These are phyloP conservation scores for Netelia fuscicornis DNA, from an alignment of 2,888 invertebrate species.

Conservation along the genomic window DNA sequence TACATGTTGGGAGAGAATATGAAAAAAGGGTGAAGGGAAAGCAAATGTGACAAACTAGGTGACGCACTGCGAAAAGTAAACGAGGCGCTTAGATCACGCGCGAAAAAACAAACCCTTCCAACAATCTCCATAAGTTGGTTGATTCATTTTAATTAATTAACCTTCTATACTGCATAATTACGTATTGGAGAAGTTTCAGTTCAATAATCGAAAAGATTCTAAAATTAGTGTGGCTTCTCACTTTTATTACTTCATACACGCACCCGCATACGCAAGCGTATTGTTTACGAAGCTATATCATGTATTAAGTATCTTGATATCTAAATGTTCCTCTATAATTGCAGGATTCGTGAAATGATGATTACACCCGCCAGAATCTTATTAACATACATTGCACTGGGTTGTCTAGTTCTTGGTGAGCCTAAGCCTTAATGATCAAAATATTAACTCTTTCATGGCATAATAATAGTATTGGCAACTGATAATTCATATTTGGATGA, in stretches of 20 bases:
- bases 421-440: neutral
- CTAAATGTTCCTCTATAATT: neutral
- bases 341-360: slow-evolving; percentile 37
- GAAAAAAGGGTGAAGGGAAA: too few relatives aligned
- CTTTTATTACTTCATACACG: neutral
- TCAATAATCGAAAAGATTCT: neutral
- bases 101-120: neutral
- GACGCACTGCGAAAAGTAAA: too few relatives aligned
- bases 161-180: neutral
- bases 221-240: neutral
- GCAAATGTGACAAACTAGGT: too few relatives aligned
- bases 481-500: neutral
- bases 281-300: neutral
- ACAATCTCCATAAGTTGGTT: neutral
- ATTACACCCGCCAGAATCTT: neutral
- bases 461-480: too few relatives aligned
- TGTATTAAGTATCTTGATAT: neutral
- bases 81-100: too few relatives aligned
- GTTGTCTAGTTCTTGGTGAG: slow-evolving; percentile 38
- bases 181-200: neutral
- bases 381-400: slow-evolving; percentile 18
- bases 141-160: neutral
- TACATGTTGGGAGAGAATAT: too few relatives aligned
- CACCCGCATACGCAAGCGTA: neutral
- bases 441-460: too few relatives aligned